phyloP scores from a whole-genome alignment of 2,113 vertebrate species.

The Gracilinanus agilis region DNA sequence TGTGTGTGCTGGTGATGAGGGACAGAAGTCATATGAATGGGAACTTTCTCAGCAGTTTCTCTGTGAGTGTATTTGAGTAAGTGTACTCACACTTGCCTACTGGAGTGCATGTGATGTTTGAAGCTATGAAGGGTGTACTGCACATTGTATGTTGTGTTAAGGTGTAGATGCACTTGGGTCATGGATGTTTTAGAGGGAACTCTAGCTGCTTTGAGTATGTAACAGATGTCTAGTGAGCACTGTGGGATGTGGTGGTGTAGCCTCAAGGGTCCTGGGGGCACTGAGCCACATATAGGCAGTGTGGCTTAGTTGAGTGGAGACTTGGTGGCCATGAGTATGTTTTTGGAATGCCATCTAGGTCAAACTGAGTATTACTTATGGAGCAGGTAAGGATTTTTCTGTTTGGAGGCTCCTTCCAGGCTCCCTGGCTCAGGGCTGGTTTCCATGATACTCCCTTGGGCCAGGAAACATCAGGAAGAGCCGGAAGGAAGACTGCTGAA shows the following conservation, averaged over 20 bases:
- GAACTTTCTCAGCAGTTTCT: not conserved
- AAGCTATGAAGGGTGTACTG: not conserved
- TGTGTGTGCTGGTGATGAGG: not conserved
- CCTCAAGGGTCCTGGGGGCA: not conserved
- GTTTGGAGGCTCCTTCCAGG: not conserved
- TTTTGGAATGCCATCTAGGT: not conserved
- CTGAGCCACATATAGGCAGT: not conserved
- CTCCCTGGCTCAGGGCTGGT: not conserved
- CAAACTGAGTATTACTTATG: not conserved
- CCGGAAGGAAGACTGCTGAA: constrained; percentile 1
- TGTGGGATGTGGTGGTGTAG: not conserved
- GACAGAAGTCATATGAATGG: not conserved
- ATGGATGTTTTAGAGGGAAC: not conserved
- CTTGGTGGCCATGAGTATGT: not conserved
- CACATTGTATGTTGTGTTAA: not conserved
- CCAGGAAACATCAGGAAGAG: not conserved
- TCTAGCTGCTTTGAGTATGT: not conserved
- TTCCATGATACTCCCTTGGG: not conserved
- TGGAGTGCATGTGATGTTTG: not conserved
- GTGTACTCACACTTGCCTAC: no score
- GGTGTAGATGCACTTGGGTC: not conserved
- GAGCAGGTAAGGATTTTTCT: not conserved
- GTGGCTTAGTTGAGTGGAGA: not conserved
- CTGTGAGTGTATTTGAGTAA: not conserved
- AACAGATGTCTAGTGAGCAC: not conserved